Evolutionary conservation across 2,113 vertebrate species (phyloP), one percentile per base, ranked within the genome.

Genomic region (Gorsachius goisagi): DNA sequence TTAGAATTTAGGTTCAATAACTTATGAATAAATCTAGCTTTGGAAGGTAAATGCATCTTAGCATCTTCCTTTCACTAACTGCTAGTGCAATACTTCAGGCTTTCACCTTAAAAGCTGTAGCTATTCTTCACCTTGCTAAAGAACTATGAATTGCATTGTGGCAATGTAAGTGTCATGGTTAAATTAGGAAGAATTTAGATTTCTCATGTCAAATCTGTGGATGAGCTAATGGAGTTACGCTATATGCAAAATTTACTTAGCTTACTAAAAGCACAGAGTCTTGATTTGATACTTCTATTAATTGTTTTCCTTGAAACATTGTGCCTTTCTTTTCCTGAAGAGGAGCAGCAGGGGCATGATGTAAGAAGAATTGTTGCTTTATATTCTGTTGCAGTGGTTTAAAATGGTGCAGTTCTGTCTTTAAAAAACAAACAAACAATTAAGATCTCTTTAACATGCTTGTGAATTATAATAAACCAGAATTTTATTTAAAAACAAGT

Each of bases 1-100:
- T 78, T 95, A 89, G 93, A 64, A 20, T 87, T 76, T 83, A 96
- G 63, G 39, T 76, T 85, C 85, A 78, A 37, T 91, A 88, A 87
- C 2, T 45, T 72, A 59, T 3, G 8, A 35, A 22, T 85, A 82
- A 81, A 52, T 60, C 21, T 62, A 5, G 80, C 47, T 77, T 1
- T 92, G 77, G 53, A 59, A 53, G 45, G 22, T 67, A 58, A 74
- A 73, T 71, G 7, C 88, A 28, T 45, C 19, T 59, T 60, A 64
- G 50, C 55, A 69, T 60, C 44, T 68, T 76, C 37, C 45, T 79
- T 85, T 85, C 44, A 4, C 21, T 82, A 8, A 41, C 22, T 72
- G 92, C 78, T 78, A 56, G 73, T 56, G 69, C 47, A 85, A 1
- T 75, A 56, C 39, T 39, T 74, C 39, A 75, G 49, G 73, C 47